These are phyloP conservation scores for Lycocerus yunnanus DNA, from an alignment of 2,888 invertebrate species.

Conservation along the genomic window DNA sequence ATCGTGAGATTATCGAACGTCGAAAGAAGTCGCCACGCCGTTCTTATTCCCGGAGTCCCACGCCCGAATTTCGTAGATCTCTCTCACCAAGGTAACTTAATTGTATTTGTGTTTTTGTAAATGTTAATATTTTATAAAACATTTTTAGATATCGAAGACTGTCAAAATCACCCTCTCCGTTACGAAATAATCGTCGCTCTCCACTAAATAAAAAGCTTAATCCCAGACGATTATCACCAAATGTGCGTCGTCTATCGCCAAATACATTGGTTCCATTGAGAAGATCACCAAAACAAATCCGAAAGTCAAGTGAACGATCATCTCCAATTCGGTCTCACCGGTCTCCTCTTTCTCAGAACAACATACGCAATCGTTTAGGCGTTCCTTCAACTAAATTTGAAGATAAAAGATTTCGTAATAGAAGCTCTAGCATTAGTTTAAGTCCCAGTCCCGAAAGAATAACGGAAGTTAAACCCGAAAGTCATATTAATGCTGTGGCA, in stretches of 20 bases:
- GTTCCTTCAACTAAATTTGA: background rate
- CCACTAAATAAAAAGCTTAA: constrained; percentile 11
- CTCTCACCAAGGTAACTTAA: constrained; percentile 45
- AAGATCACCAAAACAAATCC: constrained; percentile 19
- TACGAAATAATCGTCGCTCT: constrained; percentile 41
- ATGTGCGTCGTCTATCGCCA: constrained; percentile 14
- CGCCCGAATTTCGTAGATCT: constrained; percentile 43
- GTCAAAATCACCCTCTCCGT: constrained; percentile 10
- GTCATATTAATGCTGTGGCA: constrained; percentile 25
- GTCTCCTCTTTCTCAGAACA: constrained; percentile 29
- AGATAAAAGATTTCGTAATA: constrained; percentile 9
- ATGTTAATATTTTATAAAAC: background rate
- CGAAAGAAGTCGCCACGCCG: constrained; percentile 51
- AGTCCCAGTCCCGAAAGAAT: constrained; percentile 36
- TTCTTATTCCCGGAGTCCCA: constrained; percentile 54
- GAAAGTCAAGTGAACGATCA: constrained; percentile 15
- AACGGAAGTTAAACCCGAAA: background rate
- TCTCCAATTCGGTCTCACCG: background rate
- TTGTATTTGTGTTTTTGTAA: constrained; percentile 21
- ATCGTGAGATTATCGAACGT: constrained; percentile 54
- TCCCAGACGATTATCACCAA: constrained; percentile 15
- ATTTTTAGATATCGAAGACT: background rate
- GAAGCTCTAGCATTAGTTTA: constrained; percentile 30
- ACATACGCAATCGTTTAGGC: constrained; percentile 43
- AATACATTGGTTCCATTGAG: background rate